Evolutionary conservation across 1,140 invertebrate genomes (phyloP), one percentile per base, ranked within the genome.

Genomic region (Atopsyche davidsoni): DNA sequence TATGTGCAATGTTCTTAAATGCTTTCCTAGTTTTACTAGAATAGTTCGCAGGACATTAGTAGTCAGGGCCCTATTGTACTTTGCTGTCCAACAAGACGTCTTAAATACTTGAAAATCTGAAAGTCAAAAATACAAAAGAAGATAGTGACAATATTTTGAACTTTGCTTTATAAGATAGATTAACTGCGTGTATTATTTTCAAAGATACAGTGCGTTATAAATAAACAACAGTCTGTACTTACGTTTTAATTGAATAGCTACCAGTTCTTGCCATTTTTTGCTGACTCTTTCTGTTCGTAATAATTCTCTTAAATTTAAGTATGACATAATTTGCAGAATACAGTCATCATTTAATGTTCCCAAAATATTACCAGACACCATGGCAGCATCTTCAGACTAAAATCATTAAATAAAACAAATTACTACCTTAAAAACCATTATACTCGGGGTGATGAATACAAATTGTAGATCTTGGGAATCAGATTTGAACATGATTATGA

Each of bases 1-100:
- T 28, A 73, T 63, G 58, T 73, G 68, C 11, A 73, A 59, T 0
- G 62, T 58, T 31, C 58, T 45, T 23, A 73, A 60, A 17, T 60
- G 56, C 2, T 13, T 10, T 34, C 68, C 68, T 10, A 70, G 49
- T 11, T 67, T 61, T 48, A 62, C 56, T 38, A 73, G 51, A 38
- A 71, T 53, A 17, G 62, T 64, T 10, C 69, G 61, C 40, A 72
- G 59, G 43, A 70, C 68, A n/a, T 65, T 66, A 24, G 70, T 72
- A 21, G 69, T 70, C 45, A 73, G 53, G 32, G 58, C 57, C 19
- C 62, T 57, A n/a, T 55, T 45, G 25, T 51, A 56, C 46, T 64
- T 55, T 50, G n/a, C n/a, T n/a, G 61, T 57, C 68, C 67, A 72
- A 59, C 62, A 68, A 6, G 66, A 69, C 6, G 69, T 70, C 54